Evolutionary conservation across 2,888 invertebrate species (phyloP).

Genomic region (Plusia festucae): DNA sequence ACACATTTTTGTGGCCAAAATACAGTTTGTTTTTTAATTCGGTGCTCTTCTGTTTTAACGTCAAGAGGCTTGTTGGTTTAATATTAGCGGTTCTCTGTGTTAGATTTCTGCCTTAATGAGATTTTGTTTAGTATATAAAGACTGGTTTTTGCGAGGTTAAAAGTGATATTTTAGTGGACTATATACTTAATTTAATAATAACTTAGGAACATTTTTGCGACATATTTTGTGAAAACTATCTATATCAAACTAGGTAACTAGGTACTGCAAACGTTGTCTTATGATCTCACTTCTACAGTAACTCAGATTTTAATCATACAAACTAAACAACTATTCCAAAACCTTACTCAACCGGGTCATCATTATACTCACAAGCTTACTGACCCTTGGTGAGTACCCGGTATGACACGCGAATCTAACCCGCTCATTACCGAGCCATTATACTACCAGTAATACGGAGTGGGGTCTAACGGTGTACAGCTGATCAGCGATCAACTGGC

Average conservation of each 20-base stretch:
- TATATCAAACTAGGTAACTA: too few relatives aligned
- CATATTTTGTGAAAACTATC: too few relatives aligned
- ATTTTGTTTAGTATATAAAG: background rate
- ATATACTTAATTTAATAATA: too few relatives aligned
- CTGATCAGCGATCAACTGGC: constrained; percentile 25
- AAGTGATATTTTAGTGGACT: too few relatives aligned
- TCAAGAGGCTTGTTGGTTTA: constrained; percentile 10
- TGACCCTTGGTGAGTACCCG: background rate
- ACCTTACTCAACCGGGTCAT: background rate
- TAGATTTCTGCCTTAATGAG: background rate
- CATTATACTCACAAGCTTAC: background rate
- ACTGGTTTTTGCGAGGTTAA: background rate
- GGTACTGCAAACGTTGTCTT: too few relatives aligned
- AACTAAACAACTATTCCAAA: background rate
- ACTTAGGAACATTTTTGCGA: too few relatives aligned
- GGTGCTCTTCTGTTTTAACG: constrained; percentile 39
- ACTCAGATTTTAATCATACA: too few relatives aligned
- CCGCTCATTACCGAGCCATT: constrained; percentile 44
- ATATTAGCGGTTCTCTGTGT: constrained; percentile 18
- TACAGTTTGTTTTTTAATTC: constrained; percentile 61
- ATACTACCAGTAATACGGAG: constrained; percentile 21
- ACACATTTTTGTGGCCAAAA: constrained; percentile 65
- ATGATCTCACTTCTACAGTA: too few relatives aligned
- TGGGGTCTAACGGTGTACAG: constrained; percentile 35
- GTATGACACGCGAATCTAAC: constrained; percentile 44